Conservation (phyloP, 2,113 vertebrate genomes). For the Coturnix japonica region DNA sequence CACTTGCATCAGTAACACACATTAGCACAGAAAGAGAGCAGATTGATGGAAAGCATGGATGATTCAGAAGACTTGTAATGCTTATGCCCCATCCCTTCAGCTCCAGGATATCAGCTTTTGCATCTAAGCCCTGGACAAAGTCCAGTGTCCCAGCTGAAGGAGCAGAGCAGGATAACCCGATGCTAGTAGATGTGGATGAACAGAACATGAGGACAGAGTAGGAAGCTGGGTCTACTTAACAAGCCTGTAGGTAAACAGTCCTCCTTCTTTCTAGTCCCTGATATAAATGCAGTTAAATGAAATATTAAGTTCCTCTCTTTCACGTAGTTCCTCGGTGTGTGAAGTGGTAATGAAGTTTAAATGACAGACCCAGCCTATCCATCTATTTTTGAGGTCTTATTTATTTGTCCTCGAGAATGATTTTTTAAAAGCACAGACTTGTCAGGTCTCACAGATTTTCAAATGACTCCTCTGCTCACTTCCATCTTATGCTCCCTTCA, state of each 20-base stretch:
- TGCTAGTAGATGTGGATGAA: background rate
- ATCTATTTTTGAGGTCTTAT: background rate
- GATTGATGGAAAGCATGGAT: background rate
- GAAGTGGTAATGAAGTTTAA: background rate
- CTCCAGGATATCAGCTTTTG: background rate
- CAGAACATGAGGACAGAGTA: background rate
- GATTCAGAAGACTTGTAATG: background rate
- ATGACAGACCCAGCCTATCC: background rate
- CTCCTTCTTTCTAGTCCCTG: background rate
- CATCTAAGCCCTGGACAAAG: background rate
- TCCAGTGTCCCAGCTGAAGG: background rate
- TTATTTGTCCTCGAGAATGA: background rate
- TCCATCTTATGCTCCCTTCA: background rate
- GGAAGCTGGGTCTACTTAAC: background rate
- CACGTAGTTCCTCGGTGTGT: background rate
- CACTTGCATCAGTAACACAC: conserved; percentile 33
- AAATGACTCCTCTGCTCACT: background rate
- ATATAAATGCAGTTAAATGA: background rate
- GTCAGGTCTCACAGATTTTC: background rate
- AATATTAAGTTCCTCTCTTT: background rate
- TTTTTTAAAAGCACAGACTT: background rate
- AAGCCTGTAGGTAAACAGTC: background rate
- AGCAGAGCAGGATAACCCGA: background rate
- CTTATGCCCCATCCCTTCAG: background rate
- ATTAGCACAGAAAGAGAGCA: background rate